These are phyloP conservation scores for Varecia variegata DNA, from an alignment of 2,797 vertebrate genomes.

Conservation along the genomic window DNA sequence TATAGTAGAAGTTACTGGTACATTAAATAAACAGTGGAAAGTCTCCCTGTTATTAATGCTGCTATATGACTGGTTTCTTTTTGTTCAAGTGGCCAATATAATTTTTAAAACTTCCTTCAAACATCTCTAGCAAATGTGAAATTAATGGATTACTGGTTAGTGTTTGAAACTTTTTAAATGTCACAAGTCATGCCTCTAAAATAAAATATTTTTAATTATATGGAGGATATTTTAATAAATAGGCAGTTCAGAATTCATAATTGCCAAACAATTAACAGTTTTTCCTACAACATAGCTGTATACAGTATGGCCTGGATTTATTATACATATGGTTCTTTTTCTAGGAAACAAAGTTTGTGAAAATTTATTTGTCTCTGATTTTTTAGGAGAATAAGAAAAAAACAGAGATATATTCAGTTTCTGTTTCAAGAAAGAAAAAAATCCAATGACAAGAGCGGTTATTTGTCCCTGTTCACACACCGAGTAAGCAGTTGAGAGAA, in stretches of 20 bases:
- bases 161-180: not conserved
- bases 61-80: not conserved
- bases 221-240: not conserved
- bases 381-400: not conserved
- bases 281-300: not conserved
- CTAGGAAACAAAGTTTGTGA: not conserved
- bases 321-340: not conserved
- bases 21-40: conserved; percentile 26
- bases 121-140: conserved; percentile 28
- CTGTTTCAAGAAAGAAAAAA: not conserved
- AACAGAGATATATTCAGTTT: not conserved
- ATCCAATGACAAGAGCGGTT: not conserved
- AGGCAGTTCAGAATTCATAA: not conserved
- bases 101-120: conserved; percentile 57
- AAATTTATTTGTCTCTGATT: not conserved
- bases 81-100: not conserved
- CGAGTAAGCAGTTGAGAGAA: not conserved
- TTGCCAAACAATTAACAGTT: not conserved
- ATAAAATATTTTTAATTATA: conserved; percentile 44
- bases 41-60: not conserved
- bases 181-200: conserved; percentile 13
- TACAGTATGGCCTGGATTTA: not conserved
- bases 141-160: conserved; percentile 18
- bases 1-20: not conserved
- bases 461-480: not conserved